A percentile compares a stretch with the other conserved stretches of the same genome.
Evolutionary conservation across 2,113 vertebrate genomes (phyloP).

Genomic region (Picathartes gymnocephalus): DNA sequence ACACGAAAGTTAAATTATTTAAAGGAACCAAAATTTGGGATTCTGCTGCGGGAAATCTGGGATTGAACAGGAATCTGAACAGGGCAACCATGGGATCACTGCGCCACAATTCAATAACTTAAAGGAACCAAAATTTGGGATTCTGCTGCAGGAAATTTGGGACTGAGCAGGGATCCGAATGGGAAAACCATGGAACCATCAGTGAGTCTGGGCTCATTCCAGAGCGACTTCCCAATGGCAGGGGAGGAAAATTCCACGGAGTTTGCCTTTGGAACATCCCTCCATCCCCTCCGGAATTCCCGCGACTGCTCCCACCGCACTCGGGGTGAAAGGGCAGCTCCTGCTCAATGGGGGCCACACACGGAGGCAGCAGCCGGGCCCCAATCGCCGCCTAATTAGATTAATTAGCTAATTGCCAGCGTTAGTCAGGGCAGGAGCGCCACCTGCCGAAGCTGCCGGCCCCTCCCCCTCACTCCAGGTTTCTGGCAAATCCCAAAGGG

Average conservation of each 20-base stretch:
- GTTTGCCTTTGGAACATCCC: not conserved
- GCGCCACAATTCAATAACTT: accelerated
- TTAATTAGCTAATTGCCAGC: slow-evolving; percentile 40
- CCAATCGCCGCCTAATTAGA: not conserved
- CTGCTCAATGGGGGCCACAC: not conserved
- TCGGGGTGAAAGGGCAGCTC: not conserved
- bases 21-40: not conserved
- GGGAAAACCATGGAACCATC: no score
- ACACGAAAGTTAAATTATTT: not conserved
- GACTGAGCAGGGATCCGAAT: accelerated
- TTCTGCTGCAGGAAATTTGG: not conserved
- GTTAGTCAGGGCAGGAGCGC: slow-evolving; percentile 31
- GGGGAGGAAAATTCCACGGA: accelerated
- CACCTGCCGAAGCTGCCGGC: not conserved
- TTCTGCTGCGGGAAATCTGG: not conserved
- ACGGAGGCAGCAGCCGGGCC: not conserved
- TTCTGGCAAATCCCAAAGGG: accelerated
- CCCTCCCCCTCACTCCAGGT: not conserved
- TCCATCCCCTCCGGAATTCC: not conserved
- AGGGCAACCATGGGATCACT: not conserved
- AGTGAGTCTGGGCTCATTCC: not conserved
- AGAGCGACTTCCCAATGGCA: accelerated
- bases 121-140: not conserved
- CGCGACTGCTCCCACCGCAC: accelerated
- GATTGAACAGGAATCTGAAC: not conserved